Evolutionary conservation across 2,113 vertebrate genomes (phyloP).

Genomic region (Passerina amoena): DNA sequence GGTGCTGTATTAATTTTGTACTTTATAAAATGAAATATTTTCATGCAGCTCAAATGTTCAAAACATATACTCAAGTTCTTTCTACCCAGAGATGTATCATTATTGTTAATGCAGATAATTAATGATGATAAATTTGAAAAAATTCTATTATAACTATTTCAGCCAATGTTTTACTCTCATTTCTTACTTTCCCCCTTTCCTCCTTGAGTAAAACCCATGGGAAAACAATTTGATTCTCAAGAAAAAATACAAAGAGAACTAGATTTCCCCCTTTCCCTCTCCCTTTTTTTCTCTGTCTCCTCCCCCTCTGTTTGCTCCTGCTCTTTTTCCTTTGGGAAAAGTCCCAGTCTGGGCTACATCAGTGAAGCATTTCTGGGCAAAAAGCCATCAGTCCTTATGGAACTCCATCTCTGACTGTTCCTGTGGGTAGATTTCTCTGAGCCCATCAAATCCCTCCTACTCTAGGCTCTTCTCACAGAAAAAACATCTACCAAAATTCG

Average conservation of each 20-base stretch:
- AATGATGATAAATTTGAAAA: neutral
- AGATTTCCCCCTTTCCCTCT: fast-evolving
- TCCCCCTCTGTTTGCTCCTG: neutral
- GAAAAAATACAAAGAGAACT: neutral
- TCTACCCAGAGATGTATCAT: neutral
- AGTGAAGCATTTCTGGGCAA: conserved; percentile 38
- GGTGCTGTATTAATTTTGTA: neutral
- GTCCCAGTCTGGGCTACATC: conserved; percentile 25
- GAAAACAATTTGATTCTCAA: neutral
- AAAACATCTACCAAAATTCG: neutral
- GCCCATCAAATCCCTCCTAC: neutral
- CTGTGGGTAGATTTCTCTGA: neutral
- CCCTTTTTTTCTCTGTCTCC: neutral
- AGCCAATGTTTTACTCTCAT: neutral
- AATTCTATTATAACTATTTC: neutral
- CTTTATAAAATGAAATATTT: neutral
- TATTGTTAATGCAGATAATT: neutral
- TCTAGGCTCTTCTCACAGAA: neutral
- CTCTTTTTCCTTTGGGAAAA: conserved; percentile 23
- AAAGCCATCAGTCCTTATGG: conserved; percentile 24
- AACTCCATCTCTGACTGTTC: neutral
- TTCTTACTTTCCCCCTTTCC: neutral
- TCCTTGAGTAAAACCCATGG: neutral
- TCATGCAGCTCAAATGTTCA: neutral
- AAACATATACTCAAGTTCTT: neutral